Conservation (phyloP, 1,140 invertebrate species). For the Pomacea maculata region DNA sequence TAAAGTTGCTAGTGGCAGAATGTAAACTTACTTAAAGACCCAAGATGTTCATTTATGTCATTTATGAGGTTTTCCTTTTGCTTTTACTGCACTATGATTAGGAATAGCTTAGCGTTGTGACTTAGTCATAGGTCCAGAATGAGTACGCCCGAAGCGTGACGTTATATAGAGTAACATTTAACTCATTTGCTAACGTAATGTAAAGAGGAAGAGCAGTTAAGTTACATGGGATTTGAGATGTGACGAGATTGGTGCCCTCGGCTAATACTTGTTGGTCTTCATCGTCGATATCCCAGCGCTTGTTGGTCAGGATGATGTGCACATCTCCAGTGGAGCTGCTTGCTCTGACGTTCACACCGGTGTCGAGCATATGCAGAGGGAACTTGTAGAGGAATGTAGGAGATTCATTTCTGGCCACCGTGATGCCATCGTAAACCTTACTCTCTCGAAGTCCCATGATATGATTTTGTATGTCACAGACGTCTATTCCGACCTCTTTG, state of each 20-base stretch:
- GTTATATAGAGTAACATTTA: no score
- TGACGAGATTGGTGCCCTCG: background rate
- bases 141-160: no score
- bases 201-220: no score
- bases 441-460: conserved; percentile 19
- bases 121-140: no score
- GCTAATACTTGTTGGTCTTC: background rate
- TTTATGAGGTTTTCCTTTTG: no score
- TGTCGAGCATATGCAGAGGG: background rate
- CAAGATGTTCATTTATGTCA: no score
- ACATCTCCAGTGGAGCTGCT: conserved; percentile 7
- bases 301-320: background rate
- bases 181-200: no score
- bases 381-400: conserved; percentile 7
- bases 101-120: no score
- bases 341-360: background rate
- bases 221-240: no score
- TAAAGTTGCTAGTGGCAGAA: no score
- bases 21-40: no score
- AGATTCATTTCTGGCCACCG: conserved; percentile 7
- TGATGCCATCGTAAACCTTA: conserved; percentile 8
- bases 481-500: conserved; percentile 28
- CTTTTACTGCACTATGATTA: no score
- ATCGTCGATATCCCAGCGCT: background rate
- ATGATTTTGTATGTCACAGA: conserved; percentile 25